Evolutionary conservation across 1,140 invertebrate genomes (phyloP).

Genomic region (Sycophila sp.): DNA sequence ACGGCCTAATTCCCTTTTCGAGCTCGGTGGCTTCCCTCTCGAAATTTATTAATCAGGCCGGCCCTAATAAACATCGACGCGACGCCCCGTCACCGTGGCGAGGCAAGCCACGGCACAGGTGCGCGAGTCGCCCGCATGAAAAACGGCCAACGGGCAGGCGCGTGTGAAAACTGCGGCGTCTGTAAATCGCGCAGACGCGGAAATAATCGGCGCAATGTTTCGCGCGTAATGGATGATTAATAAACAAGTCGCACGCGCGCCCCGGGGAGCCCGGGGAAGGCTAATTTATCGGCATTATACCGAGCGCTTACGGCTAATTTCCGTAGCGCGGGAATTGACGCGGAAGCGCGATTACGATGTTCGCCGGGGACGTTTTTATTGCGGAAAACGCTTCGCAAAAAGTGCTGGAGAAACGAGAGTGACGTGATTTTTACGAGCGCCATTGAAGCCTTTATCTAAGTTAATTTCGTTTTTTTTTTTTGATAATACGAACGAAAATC

Average conservation of each 20-base stretch:
- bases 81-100: neutral
- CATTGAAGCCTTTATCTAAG: no score
- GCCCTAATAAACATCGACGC: constrained; percentile 25
- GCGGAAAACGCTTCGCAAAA: no score
- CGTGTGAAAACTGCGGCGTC: constrained; percentile 28
- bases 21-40: neutral
- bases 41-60: constrained; percentile 15
- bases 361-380: no score
- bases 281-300: constrained; percentile 40
- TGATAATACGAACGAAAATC: no score
- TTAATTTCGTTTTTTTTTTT: no score
- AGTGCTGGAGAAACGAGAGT: no score
- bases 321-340: constrained; percentile 1
- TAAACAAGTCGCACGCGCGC: constrained; percentile 37
- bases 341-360: neutral
- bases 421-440: no score
- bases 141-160: constrained; percentile 1
- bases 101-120: constrained; percentile 17
- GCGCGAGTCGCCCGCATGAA: constrained; percentile 15
- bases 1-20: neutral
- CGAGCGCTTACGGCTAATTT: constrained; percentile 27
- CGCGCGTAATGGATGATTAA: constrained; percentile 45
- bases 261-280: neutral
- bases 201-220: constrained; percentile 40
- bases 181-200: constrained; percentile 27